Base-by-base conservation (phyloP, 2,113 vertebrate genomes). In the Plotosus lineatus region DNA sequence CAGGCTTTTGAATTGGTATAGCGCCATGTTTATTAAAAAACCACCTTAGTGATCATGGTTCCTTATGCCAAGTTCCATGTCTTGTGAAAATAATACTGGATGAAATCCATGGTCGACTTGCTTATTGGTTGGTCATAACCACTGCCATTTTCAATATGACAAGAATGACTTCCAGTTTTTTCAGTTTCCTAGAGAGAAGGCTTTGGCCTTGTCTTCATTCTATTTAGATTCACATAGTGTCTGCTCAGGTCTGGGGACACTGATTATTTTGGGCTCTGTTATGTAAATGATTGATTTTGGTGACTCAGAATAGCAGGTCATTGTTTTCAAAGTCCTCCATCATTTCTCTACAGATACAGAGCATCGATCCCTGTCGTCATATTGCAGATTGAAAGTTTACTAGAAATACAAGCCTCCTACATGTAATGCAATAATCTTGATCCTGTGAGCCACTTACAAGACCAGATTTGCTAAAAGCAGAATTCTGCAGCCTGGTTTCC, bases 321-420 rank as follows among this genome's bases (percentile, higher is more conserved):
- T 81, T 75, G 69, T 80, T 82, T 60, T 81, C 28, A 84, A 81
- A 78, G 83, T 78, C 72, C 77, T 69, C 61, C 46, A 80, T 81
- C 23, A 71, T 71, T 75, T 80, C 82, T 75, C 15, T 86, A 66
- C 68, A 84, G 85, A 82, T 66, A 74, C 53, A 65, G 75, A 48
- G 33, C 36, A 82, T 85, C 72, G 78, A 88, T 87, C 61, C 33
- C 53, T 38, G 63, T 66, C 68, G n/a, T 69, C 36, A 23, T 72
- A 77, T 50, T 38, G 48, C 9, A 9, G 58, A 50, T 80, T 46
- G 42, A 73, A 72, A 61, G 31, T 51, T 84, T 28, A 56, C 19
- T 48, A 12, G 66, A 79, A 42, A 80, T 36, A 51, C 8, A 8
- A 69, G 72, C 50, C 3, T 80, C 55, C 69, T 75, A 72, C 46